These are phyloP conservation scores for Melanostigma gelatinosum DNA, from an alignment of 2,113 vertebrate genomes.

Conservation along the genomic window DNA sequence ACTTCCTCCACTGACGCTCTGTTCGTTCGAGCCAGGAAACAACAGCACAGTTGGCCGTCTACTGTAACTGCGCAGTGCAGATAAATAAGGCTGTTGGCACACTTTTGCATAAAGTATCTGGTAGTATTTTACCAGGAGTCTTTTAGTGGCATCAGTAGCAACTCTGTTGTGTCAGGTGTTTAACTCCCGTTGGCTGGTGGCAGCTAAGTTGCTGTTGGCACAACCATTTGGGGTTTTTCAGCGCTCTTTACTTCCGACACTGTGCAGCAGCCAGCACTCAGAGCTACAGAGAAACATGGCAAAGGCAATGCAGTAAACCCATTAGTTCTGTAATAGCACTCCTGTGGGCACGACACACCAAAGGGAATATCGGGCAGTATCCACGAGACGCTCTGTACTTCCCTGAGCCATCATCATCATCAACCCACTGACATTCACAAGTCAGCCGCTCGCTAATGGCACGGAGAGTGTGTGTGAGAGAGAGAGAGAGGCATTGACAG, in stretches of 20 bases:
- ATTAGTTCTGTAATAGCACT: constrained; percentile 72
- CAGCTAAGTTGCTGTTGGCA: constrained; percentile 14
- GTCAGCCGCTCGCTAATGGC: constrained; percentile 57
- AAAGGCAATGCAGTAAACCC: constrained; percentile 43
- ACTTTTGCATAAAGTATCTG: constrained; percentile 12
- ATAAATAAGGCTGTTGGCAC: constrained; percentile 4
- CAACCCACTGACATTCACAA: constrained; percentile 70
- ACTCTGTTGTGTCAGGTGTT: constrained; percentile 20
- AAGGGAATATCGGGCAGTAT: constrained; percentile 66
- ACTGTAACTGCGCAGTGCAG: neutral
- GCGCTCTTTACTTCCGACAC: constrained; percentile 40
- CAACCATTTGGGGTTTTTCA: constrained; percentile 36
- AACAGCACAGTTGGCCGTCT: neutral
- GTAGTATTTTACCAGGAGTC: constrained; percentile 19
- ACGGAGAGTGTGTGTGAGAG: constrained; percentile 18
- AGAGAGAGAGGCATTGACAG: constrained; percentile 40
- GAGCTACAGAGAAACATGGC: constrained; percentile 45
- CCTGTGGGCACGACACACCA: constrained; percentile 49
- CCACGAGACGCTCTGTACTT: constrained; percentile 49
- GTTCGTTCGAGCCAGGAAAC: neutral
- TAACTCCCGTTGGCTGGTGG: constrained; percentile 23
- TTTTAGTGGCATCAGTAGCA: constrained; percentile 11
- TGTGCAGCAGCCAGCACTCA: constrained; percentile 31
- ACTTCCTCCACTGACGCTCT: neutral
- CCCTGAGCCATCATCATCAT: constrained; percentile 52